Percentiles rank a stretch among this genome's conserved stretches.
These are phyloP conservation scores for Pachypsylla venusta DNA, from an alignment of 1,140 invertebrate species.

Conservation along the genomic window DNA sequence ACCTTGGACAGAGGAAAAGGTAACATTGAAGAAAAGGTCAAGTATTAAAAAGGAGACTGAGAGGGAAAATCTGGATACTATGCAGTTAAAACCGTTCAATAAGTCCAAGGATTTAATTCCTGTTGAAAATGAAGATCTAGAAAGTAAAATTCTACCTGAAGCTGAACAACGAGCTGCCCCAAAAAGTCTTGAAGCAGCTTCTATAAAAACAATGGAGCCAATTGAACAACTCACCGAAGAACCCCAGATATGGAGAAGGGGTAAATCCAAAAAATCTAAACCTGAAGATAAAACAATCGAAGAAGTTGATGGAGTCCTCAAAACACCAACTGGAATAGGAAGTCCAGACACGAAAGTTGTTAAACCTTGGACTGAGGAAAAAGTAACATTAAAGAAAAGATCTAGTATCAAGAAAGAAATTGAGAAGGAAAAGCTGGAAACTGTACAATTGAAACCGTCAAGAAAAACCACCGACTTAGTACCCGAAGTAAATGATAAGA, in stretches of 20 bases:
- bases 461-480: no score
- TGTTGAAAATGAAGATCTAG: no score
- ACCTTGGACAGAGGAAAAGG: slow-evolving; percentile 26
- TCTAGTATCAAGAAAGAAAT: slow-evolving; percentile 26
- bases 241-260: background rate
- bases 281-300: background rate
- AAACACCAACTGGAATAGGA: no score
- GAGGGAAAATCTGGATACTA: slow-evolving; percentile 30
- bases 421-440: slow-evolving; percentile 29
- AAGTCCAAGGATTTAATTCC: slow-evolving; percentile 27
- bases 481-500: no score
- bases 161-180: no score
- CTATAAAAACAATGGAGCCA: no score
- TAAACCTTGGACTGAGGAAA: slow-evolving; percentile 26
- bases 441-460: slow-evolving; percentile 26
- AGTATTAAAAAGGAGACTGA: slow-evolving; percentile 24
- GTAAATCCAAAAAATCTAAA: background rate
- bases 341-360: background rate
- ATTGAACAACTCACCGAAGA: no score
- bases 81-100: no score
- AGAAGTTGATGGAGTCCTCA: no score
- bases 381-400: slow-evolving; percentile 28
- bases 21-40: slow-evolving; percentile 28
- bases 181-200: no score
- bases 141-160: no score